Evolutionary conservation across 2,797 vertebrate genomes (phyloP).

Genomic region (Podargus strigoides): DNA sequence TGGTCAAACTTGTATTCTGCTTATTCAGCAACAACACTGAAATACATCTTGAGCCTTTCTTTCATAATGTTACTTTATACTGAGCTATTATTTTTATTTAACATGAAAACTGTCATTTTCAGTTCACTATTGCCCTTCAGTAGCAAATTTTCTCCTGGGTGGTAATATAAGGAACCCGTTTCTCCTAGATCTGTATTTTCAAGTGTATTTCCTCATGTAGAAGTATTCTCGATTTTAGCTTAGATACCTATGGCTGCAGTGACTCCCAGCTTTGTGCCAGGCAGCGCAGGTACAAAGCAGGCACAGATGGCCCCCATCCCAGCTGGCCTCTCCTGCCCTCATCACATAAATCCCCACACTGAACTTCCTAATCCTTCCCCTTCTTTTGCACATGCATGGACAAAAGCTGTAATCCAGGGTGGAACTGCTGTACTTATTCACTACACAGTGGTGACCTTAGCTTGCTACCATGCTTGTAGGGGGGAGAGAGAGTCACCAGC

Average conservation of each 20-base stretch:
- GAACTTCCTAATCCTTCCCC: background rate
- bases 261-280: background rate
- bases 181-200: background rate
- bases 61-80: background rate
- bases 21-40: background rate
- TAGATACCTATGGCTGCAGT: background rate
- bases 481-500: background rate
- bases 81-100: background rate
- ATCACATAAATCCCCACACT: background rate
- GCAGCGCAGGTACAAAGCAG: background rate
- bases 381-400: background rate
- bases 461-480: background rate
- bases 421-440: background rate
- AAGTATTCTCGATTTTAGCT: background rate
- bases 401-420: background rate
- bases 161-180: background rate
- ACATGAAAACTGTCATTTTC: background rate
- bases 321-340: background rate
- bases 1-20: background rate
- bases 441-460: background rate
- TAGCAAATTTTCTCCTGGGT: background rate
- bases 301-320: rapidly evolving
- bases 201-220: background rate
- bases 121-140: background rate
- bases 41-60: background rate